Conservation (phyloP, 2,797 vertebrate species). For the Pseudopleuronectes americanus region DNA sequence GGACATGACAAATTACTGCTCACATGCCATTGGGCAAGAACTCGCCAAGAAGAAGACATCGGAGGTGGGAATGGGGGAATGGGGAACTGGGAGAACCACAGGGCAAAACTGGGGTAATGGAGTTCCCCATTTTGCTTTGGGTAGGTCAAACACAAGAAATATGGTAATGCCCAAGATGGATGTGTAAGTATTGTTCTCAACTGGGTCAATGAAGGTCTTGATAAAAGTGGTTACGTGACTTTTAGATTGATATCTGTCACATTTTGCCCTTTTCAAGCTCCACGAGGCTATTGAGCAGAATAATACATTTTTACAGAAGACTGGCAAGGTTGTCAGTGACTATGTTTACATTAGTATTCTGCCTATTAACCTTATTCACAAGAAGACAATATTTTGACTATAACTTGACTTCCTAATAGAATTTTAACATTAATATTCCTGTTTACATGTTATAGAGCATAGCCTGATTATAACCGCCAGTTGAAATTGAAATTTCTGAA, state of each 20-base stretch:
- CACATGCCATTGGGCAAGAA: slow-evolving; percentile 67
- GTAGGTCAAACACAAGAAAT: slow-evolving; percentile 70
- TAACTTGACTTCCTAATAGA: too few species aligned
- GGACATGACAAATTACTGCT: slow-evolving; percentile 81
- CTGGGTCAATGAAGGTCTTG: slow-evolving; percentile 47
- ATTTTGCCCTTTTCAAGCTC: slow-evolving; percentile 38
- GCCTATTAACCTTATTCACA: too few species aligned
- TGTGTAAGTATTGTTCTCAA: slow-evolving; percentile 28
- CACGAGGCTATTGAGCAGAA: slow-evolving; percentile 1
- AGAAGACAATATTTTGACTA: too few species aligned
- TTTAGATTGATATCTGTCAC: slow-evolving; percentile 40
- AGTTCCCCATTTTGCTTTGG: slow-evolving; percentile 45
- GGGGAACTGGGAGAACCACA: slow-evolving; percentile 50
- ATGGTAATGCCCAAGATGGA: slow-evolving; percentile 34
- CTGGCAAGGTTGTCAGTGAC: slow-evolving; percentile 5
- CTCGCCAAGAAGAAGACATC: slow-evolving; percentile 58
- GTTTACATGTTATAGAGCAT: too few species aligned
- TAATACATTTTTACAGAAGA: background rate
- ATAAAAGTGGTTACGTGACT: slow-evolving; percentile 38
- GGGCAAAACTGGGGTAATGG: slow-evolving; percentile 55
- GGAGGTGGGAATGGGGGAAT: slow-evolving; percentile 54
- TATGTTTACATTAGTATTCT: too few species aligned
- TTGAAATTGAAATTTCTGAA: too few species aligned
- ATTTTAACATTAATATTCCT: too few species aligned
- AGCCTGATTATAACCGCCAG: too few species aligned